These are phyloP conservation scores for Lottia scabra DNA, from an alignment of 2,888 invertebrate species.

Conservation along the genomic window DNA sequence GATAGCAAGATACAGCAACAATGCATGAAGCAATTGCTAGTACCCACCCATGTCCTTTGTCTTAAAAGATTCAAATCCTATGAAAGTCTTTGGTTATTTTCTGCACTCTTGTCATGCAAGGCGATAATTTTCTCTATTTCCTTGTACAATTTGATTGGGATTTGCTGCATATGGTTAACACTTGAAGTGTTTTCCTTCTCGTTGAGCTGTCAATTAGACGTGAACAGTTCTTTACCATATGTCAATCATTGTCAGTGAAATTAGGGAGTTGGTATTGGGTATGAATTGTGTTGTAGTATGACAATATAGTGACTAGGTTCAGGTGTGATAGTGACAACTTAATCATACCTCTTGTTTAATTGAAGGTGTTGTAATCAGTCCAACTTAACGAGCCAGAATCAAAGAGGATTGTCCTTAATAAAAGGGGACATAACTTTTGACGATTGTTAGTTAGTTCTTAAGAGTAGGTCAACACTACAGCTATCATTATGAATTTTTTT, in stretches of 20 bases:
- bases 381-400: no score
- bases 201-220: not conserved
- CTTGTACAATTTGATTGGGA: not conserved
- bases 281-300: not conserved
- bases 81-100: no score
- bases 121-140: not conserved
- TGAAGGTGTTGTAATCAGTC: not conserved
- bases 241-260: not conserved
- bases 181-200: not conserved
- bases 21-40: no score
- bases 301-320: not conserved
- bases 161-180: constrained; percentile 1
- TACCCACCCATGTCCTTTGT: no score
- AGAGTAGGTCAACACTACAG: not conserved
- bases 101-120: not conserved
- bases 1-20: no score
- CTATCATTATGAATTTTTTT: no score
- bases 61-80: no score
- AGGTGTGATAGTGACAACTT: not conserved
- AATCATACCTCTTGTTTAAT: not conserved
- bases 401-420: no score
- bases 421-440: not conserved
- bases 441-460: not conserved
- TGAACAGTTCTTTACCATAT: not conserved
- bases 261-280: not conserved